These are phyloP conservation scores for Setophaga coronata DNA, from an alignment of 2,113 vertebrate genomes.

Conservation along the genomic window DNA sequence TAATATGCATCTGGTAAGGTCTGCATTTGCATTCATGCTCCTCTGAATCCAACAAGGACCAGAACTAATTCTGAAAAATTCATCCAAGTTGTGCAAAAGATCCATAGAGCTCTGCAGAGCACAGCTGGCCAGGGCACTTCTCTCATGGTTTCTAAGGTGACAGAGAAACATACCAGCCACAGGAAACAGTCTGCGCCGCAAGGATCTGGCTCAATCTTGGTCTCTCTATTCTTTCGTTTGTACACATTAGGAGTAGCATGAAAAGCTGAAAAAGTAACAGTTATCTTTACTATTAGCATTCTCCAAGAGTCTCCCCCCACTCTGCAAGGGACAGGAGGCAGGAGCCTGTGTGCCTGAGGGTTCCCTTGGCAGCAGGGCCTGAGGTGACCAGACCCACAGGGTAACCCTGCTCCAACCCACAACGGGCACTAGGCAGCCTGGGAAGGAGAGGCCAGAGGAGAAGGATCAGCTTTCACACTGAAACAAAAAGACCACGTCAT, in stretches of 20 bases:
- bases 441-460: background rate
- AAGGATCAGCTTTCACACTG: conserved; percentile 32
- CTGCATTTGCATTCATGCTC: background rate
- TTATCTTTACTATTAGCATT: background rate
- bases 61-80: background rate
- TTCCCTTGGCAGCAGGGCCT: background rate
- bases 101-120: background rate
- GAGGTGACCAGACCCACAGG: fast-evolving
- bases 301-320: background rate
- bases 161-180: conserved; percentile 82
- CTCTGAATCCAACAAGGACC: background rate
- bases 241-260: conserved; percentile 96
- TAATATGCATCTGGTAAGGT: background rate
- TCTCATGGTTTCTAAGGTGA: background rate
- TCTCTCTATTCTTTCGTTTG: conserved; percentile 95
- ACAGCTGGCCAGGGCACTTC: background rate
- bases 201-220: conserved; percentile 92
- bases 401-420: background rate
- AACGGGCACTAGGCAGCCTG: background rate
- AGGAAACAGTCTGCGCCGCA: conserved; percentile 96
- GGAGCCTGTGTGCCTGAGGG: background rate
- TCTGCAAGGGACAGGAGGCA: background rate
- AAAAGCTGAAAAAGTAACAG: conserved; percentile 84
- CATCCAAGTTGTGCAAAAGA: background rate
- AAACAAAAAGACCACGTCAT: conserved; percentile 12